A percentile compares a stretch with the other conserved stretches of the same genome.
Evolutionary conservation across 2,113 vertebrate genomes (phyloP).

Genomic region (Chascanopsetta lugubris): DNA sequence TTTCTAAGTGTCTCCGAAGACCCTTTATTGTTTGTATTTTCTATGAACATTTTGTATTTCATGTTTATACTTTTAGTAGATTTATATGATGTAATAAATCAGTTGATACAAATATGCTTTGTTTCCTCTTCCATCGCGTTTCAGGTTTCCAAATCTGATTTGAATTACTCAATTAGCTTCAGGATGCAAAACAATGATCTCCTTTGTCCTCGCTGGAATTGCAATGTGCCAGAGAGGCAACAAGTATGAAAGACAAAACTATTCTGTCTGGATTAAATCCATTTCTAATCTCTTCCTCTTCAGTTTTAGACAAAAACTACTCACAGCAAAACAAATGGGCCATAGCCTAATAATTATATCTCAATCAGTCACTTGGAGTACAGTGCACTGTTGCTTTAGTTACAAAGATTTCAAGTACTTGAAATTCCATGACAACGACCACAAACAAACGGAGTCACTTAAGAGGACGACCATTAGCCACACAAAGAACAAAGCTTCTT

Average conservation of each 20-base stretch:
- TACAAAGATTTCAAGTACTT: neutral
- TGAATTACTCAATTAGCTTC: neutral
- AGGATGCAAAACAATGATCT: neutral
- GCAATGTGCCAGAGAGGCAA: neutral
- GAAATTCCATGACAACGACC: neutral
- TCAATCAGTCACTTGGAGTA: neutral
- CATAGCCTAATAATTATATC: neutral
- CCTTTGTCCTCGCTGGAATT: neutral
- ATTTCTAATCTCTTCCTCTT: neutral
- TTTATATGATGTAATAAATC: constrained; percentile 77
- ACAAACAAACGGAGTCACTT: neutral
- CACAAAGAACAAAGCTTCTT: neutral
- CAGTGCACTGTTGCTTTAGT: neutral
- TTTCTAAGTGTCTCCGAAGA: constrained; percentile 59
- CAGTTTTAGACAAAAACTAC: neutral
- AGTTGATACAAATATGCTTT: constrained; percentile 48
- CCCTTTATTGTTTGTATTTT: constrained; percentile 72
- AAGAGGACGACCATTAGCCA: neutral
- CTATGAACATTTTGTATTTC: constrained; percentile 71
- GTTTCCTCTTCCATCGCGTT: no score
- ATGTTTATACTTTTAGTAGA: constrained; percentile 76
- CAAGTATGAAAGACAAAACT: neutral
- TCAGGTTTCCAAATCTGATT: neutral
- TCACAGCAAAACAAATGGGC: neutral
- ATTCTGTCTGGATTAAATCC: neutral